Percentiles rank a stretch among this genome's conserved stretches.
These are phyloP conservation scores for Ctenodactylus gundi DNA, from an alignment of 2,113 vertebrate genomes.

Conservation along the genomic window DNA sequence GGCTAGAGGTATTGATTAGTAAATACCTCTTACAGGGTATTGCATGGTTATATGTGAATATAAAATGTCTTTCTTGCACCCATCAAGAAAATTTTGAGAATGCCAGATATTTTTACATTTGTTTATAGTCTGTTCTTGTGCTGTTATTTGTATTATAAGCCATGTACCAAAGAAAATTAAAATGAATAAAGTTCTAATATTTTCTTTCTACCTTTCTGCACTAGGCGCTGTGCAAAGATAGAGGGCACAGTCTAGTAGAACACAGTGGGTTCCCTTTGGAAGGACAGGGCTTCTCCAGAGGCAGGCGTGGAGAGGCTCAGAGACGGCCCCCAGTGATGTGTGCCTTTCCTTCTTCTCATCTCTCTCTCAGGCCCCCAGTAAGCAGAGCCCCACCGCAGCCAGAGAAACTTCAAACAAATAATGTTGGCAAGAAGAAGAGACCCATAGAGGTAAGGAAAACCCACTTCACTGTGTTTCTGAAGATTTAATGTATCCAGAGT, in stretches of 20 bases:
- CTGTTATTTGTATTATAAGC: background rate
- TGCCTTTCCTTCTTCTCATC: conserved; percentile 83
- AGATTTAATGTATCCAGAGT: background rate
- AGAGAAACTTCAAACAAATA: conserved; percentile 98
- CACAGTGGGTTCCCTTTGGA: background rate
- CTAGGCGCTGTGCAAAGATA: background rate
- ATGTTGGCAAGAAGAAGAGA: conserved; percentile 98
- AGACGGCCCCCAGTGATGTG: conserved; percentile 65
- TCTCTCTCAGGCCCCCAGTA: conserved; percentile 96
- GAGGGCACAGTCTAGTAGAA: background rate
- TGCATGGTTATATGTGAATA: background rate
- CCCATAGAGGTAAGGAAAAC: conserved; percentile 93
- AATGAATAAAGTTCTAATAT: background rate
- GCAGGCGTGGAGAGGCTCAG: background rate
- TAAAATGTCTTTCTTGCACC: background rate
- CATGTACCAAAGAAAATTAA: background rate
- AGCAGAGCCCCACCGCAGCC: conserved; percentile 97
- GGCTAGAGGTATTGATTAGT: background rate
- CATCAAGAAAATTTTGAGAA: background rate
- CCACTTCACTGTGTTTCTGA: background rate
- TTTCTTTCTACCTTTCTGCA: background rate
- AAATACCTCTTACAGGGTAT: background rate
- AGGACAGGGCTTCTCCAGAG: background rate
- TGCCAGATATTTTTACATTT: background rate
- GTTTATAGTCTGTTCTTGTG: background rate